Evolutionary conservation across 1,140 invertebrate species (phyloP).

Genomic region (Macrostomum lignano): DNA sequence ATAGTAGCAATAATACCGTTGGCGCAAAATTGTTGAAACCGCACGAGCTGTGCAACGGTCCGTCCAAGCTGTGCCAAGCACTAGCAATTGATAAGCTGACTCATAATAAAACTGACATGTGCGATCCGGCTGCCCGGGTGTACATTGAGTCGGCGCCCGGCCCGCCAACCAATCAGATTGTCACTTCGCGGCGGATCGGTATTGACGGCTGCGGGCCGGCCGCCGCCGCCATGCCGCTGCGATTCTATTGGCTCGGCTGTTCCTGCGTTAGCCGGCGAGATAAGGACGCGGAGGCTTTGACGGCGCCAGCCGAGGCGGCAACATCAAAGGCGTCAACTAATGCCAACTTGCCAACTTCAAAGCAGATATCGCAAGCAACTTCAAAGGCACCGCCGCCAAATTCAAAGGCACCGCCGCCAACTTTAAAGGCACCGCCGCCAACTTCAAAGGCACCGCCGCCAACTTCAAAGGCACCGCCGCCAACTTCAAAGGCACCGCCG

Average conservation of each 20-base stretch:
- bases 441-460: no score
- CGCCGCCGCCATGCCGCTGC: background rate
- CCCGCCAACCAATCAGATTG: conserved; percentile 21
- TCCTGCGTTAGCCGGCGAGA: background rate
- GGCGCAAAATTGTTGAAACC: conserved; percentile 24
- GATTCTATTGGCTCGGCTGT: background rate
- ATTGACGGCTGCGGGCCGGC: conserved; percentile 26
- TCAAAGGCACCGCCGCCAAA: no score
- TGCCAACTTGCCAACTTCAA: no score
- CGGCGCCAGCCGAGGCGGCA: no score
- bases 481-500: no score
- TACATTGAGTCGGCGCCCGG: conserved; percentile 36
- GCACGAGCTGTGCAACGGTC: conserved; percentile 42
- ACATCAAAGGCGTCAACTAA: no score
- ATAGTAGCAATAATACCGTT: no score
- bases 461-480: no score
- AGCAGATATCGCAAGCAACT: no score
- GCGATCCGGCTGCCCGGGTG: conserved; percentile 15
- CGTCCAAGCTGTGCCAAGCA: conserved; percentile 44
- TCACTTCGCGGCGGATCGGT: conserved; percentile 36
- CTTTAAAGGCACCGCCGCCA: no score
- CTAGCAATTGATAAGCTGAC: conserved; percentile 34
- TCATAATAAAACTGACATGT: conserved; percentile 35
- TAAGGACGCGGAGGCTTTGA: no score
- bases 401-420: no score